Base-by-base conservation (phyloP, 2,888 invertebrate species). In the Anticlea derivata region DNA sequence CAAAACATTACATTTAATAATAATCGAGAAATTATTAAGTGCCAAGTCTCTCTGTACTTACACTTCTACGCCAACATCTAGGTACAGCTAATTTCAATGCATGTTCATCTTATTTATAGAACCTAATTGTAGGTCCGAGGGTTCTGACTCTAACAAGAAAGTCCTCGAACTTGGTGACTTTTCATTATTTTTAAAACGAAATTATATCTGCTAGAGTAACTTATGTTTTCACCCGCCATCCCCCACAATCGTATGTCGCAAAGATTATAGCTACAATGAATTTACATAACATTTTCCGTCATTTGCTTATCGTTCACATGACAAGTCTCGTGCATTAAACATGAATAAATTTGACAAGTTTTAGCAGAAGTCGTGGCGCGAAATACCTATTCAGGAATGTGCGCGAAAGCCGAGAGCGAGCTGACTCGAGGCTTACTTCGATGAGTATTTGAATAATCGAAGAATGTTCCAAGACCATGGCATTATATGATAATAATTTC, bases 401-500 rank as follows among this genome's bases (percentile, higher is more conserved):
- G 65, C 68, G 70, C 69, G 72, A 63, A 68, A 72, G 66, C 55
- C 57, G 59, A 58, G 59, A 61, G 61, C 57, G 52, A 49, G 53
- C 48, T 54, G 59, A 63, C 54, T 54, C 61, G 65, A 47, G 66
- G 60, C 64, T 75, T 71, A 72, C 70, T 69, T 75, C 78, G 75
- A 78, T 74, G 79, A 80, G 76, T 79, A 88, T 88, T 88, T 87
- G 85, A 89, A 89, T 89, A 89, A 88, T 86, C 85, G 84, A 80
- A 73, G 73, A 75, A 74, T 77, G 79, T 70, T 80, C 81, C 78
- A 76, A 79, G 74, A 73, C 70, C 65, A 69, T 75, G 80, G 79
- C 83, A 88, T 87, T 88, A 86, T 87, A 88, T 89, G 87, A 89
- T 89, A 90, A 89, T 90, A 87, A 87, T 88, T 88, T 86, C 83